Evolutionary conservation across 2,888 invertebrate species (phyloP).

Genomic region (Tachina grossa): DNA sequence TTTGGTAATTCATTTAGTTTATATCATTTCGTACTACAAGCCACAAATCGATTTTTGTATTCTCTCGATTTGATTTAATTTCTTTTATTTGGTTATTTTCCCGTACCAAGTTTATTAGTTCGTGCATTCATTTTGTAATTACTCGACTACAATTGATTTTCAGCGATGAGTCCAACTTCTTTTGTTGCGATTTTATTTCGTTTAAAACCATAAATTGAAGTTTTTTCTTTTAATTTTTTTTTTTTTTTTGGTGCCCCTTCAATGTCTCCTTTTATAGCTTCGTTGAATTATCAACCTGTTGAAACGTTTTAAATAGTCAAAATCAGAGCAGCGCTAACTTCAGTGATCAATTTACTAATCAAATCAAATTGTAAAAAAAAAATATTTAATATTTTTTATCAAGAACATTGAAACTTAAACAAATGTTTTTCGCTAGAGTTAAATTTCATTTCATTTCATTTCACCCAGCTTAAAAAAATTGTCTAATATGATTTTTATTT

Average conservation of each 20-base stretch:
- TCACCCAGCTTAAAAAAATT: constrained; percentile 26
- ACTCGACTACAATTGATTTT: constrained; percentile 80
- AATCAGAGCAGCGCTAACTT: constrained; percentile 35
- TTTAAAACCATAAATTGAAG: constrained; percentile 69
- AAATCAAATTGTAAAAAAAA: no score
- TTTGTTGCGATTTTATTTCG: constrained; percentile 32
- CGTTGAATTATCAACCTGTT: constrained; percentile 49
- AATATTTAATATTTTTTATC: no score
- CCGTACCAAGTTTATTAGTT: constrained; percentile 80
- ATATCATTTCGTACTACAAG: constrained; percentile 53
- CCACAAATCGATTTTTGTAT: constrained; percentile 63
- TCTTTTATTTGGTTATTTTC: constrained; percentile 59
- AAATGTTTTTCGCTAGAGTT: no score
- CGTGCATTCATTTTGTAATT: constrained; percentile 82
- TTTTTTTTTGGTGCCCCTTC: constrained; percentile 30
- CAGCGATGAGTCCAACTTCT: constrained; percentile 73
- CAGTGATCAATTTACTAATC: no score
- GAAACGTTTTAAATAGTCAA: constrained; percentile 30
- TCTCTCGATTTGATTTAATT: constrained; percentile 35
- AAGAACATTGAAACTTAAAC: no score
- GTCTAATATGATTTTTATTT: constrained; percentile 43
- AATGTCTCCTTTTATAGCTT: constrained; percentile 24
- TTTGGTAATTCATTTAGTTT: constrained; percentile 67
- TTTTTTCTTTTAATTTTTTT: constrained; percentile 10
- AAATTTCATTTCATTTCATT: no score